phyloP scores from a whole-genome alignment of 2,113 vertebrate species.

The Grantiella picta region DNA sequence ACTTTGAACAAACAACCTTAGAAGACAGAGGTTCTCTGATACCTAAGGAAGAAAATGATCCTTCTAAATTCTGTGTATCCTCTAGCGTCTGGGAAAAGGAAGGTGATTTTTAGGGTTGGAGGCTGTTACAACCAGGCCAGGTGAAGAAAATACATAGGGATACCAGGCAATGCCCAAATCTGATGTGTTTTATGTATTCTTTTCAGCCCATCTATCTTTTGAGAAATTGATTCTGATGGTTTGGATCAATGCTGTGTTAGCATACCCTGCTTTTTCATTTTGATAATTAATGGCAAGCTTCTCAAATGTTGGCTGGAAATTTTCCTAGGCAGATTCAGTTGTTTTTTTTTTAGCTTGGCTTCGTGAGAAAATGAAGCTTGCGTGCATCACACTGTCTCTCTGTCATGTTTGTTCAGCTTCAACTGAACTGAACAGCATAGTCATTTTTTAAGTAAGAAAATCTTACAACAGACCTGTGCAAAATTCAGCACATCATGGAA shows the following conservation, averaged over 20 bases:
- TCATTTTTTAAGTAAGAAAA: background rate
- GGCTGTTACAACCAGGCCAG: background rate
- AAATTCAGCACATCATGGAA: background rate
- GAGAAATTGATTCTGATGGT: background rate
- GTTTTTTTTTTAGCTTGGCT: background rate
- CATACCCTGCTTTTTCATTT: conserved; percentile 9
- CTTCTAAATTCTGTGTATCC: background rate
- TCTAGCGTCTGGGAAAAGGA: background rate
- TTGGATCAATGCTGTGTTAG: background rate
- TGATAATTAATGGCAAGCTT: conserved; percentile 5
- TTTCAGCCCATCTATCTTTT: background rate
- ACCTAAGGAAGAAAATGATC: background rate
- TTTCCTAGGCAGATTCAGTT: background rate
- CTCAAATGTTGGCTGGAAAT: conserved; percentile 12
- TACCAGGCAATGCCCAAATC: background rate
- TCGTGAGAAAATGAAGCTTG: conserved; percentile 56
- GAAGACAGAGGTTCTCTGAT: background rate
- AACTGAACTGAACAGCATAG: background rate
- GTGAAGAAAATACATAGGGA: background rate
- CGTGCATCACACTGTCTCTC: conserved; percentile 16
- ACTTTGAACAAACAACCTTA: background rate
- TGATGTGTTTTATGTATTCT: background rate
- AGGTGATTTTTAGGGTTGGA: background rate
- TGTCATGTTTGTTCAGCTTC: conserved; percentile 53
- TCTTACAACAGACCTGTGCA: background rate